Evolutionary conservation across 2,113 vertebrate species (phyloP).

Genomic region (Physeter macrocephalus): DNA sequence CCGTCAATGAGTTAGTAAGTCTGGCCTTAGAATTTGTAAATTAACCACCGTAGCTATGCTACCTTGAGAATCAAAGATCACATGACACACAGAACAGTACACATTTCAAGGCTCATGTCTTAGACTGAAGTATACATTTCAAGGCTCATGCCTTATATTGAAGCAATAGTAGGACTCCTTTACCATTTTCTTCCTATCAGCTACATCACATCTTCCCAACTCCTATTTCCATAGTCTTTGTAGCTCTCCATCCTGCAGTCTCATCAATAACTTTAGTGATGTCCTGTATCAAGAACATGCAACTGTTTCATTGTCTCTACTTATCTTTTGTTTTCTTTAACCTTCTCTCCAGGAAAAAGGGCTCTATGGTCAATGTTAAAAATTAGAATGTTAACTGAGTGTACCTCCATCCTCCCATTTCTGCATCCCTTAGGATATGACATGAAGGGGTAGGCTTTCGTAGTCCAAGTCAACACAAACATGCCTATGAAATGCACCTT

Average conservation of each 20-base stretch:
- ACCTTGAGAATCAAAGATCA: neutral
- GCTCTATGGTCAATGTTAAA: neutral
- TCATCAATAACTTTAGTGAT: neutral
- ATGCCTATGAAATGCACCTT: neutral
- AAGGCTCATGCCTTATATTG: neutral
- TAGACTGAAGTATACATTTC: neutral
- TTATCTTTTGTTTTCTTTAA: neutral
- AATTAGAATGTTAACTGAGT: neutral
- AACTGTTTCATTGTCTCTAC: neutral
- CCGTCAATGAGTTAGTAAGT: neutral
- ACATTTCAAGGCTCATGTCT: neutral
- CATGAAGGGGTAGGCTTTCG: neutral
- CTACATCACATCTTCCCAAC: neutral
- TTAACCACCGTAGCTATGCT: neutral
- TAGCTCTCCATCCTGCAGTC: neutral
- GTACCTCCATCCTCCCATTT: rapidly evolving
- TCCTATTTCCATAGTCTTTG: neutral
- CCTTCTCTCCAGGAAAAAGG: neutral
- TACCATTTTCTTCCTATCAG: neutral
- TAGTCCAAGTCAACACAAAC: neutral
- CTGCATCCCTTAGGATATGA: neutral
- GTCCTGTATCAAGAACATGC: neutral
- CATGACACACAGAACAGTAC: neutral
- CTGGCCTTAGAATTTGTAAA: neutral
- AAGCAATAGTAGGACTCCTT: neutral